Base-by-base conservation (phyloP, 2,888 invertebrate species). In the Megalurothrips usitatus region DNA sequence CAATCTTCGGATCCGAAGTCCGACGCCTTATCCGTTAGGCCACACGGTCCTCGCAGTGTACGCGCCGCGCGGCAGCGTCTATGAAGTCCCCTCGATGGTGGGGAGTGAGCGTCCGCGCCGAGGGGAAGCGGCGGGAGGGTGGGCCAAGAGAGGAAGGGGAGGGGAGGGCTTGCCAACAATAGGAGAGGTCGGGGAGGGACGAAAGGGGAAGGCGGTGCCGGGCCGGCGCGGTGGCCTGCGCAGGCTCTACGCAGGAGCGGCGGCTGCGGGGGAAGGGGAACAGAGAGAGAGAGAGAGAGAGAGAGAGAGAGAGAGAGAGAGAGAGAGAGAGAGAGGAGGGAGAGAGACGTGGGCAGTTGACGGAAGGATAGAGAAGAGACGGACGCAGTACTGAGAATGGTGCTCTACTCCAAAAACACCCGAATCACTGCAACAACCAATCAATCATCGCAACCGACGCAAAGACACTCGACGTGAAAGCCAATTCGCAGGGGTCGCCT, bases 1-100 rank as follows among this genome's bases (percentile, higher is more conserved):
- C 91, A 91, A 91, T 91, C 91, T 91, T 91, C 91, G 91, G 91
- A 91, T 91, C 90, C 91, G 91, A 91, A 91, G 91, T 91, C 91
- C 91, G 90, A 91, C 90, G 91, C 91, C 91, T 91, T 91, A 90
- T 91, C 91, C 90, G 90, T 91, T 91, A 90, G 90, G 90, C 91
- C 90, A 91, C 91, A 90, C 85, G 85, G 85, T 84, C 84, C 26
- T 19, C 8, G 68, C 26, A 26, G 68, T 0, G 26, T n/a, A n/a
- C n/a, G n/a, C n/a, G n/a, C n/a, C 10, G 26, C 9, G 68, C 68
- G 12, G 68, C 26, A 26, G 68, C 68, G 12, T n/a, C 23, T 75
- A 23, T 75, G 26, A 26, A 75, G 68, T 12, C 26, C 58, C 58
- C n/a, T 43, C 34, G 34, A 43, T 43, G 34, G 34, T 43, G 34